Evolutionary conservation across 2,888 invertebrate species (phyloP).

Genomic region (Caradrina kadenii): DNA sequence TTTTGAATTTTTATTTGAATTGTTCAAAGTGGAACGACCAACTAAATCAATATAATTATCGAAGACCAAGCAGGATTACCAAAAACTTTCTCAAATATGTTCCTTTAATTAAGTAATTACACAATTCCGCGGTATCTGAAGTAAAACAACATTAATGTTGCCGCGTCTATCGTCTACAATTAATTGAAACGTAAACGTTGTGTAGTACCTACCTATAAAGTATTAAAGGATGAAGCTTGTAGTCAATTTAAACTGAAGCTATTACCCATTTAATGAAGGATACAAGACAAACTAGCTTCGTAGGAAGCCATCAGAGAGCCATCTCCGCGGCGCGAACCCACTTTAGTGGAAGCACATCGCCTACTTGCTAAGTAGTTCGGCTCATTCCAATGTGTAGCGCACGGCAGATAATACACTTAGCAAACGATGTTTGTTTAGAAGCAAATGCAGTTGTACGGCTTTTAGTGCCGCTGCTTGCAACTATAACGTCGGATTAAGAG

Average conservation of each 20-base stretch:
- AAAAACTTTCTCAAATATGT: neutral
- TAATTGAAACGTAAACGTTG: conserved; percentile 49
- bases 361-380: conserved; percentile 80
- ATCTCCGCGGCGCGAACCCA: conserved; percentile 79
- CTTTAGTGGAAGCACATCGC: conserved; percentile 78
- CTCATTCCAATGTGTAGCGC: conserved; percentile 79
- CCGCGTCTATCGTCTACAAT: conserved; percentile 25
- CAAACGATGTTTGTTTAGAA: conserved; percentile 79
- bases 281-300: conserved; percentile 80
- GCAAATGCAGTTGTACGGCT: conserved; percentile 83
- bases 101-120: conserved; percentile 8
- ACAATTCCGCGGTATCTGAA: conserved; percentile 27
- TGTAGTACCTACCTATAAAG: conserved; percentile 16
- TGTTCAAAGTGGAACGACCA: too few species aligned
- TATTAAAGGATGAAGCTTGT: conserved; percentile 68
- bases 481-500: conserved; percentile 77
- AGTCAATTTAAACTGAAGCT: conserved; percentile 75
- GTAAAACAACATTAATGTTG: conserved; percentile 47
- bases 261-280: conserved; percentile 81
- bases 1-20: too few species aligned
- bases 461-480: conserved; percentile 75
- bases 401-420: conserved; percentile 80
- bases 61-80: neutral
- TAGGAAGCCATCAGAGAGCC: conserved; percentile 79
- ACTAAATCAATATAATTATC: too few species aligned